These are phyloP conservation scores for Oedothorax gibbosus DNA, from an alignment of 1,140 invertebrate species.

Conservation along the genomic window DNA sequence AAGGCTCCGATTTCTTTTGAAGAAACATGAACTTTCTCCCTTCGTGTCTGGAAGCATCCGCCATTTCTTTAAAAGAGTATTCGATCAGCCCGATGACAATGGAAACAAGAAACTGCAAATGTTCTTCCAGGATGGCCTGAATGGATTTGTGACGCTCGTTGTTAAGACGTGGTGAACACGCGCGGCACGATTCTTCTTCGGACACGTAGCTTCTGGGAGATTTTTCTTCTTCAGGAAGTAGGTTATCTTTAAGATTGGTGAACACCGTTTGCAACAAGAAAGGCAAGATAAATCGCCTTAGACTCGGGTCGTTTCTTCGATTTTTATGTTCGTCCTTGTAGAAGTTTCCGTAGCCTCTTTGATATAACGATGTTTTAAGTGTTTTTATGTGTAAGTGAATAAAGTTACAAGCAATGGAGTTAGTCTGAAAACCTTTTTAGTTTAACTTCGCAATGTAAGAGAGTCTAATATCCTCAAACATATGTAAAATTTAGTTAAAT, in stretches of 20 bases:
- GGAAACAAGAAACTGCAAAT: constrained; percentile 42
- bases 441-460: too few species aligned
- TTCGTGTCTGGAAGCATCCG: constrained; percentile 12
- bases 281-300: constrained; percentile 29
- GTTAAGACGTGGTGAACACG: constrained; percentile 23
- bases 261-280: constrained; percentile 20
- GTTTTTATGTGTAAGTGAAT: not conserved
- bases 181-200: constrained; percentile 3
- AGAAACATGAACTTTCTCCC: constrained; percentile 6
- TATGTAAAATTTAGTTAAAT: too few species aligned
- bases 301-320: too few species aligned
- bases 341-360: not conserved
- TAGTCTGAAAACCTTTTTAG: too few species aligned
- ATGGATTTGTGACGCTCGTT: constrained; percentile 20
- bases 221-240: constrained; percentile 19
- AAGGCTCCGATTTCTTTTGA: constrained; percentile 10
- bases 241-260: constrained; percentile 41
- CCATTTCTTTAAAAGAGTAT: constrained; percentile 43
- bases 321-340: not conserved
- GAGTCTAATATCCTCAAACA: too few species aligned
- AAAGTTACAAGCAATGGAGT: too few species aligned
- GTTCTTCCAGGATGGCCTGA: not conserved
- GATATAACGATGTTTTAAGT: not conserved
- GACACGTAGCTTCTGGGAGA: constrained; percentile 28
- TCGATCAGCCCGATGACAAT: constrained; percentile 38